Base-by-base conservation (phyloP, 1,140 invertebrate genomes). In the Scaptomyza hsui region DNA sequence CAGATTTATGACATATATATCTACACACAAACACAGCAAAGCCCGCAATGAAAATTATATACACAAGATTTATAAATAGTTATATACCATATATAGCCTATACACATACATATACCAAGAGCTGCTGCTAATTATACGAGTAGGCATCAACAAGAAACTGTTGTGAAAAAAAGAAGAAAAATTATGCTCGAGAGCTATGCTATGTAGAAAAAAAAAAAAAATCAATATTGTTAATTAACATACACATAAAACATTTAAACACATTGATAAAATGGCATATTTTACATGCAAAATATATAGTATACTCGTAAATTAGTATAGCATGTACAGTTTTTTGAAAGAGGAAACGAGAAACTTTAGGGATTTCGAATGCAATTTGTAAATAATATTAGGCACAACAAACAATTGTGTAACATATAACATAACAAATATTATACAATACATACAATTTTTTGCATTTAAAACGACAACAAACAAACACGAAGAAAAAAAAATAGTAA, bases 361-460 rank as follows among this genome's bases (percentile, higher is more conserved):
- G 63, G 51, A 72, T 68, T 72, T 56, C 26, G 45, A 62, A 68
- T 69, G 64, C 53, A 79, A 53, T 65, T 72, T 86, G 82, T 86
- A 86, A 72, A 73, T 73, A 72, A 73, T 85, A 80, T 51, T 68
- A 63, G 55, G 47, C 48, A 57, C 52, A 49, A 59, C 42, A 48
- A 7, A 45, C 21, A 49, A 26, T 52, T 62, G 48, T 47, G 39
- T 41, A 63, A 10, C 10, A 68, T 48, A 24, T 26, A 71, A 44
- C 51, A 21, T 53, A 79, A 16, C 59, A 71, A 64, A 62, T 72
- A 67, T 71, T 83, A 69, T 86, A 86, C 68, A 72, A 49, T 61
- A 85, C 68, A 79, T 55, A 78, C 52, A 71, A 64, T 76, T 86
- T 80, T 85, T 86, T 81, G 82, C 82, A 88, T 86, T 86, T 88